Base-by-base conservation (phyloP, 2,888 invertebrate genomes). In the Dicyrtoma fusca region DNA sequence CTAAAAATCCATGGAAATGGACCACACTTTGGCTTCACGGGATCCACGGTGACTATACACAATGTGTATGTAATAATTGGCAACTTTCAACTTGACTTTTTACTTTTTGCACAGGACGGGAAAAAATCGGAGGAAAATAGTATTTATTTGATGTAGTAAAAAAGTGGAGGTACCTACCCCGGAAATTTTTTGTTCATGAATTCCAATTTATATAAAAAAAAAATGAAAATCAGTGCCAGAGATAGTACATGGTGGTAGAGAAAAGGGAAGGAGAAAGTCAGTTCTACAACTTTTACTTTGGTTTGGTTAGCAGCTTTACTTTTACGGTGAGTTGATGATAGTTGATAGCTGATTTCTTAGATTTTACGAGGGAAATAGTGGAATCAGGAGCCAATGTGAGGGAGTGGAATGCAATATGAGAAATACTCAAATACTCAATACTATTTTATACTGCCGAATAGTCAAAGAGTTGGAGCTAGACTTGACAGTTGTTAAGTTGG, bases 111-210 rank as follows among this genome's bases (percentile, higher is more conserved):
- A n/a, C n/a, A n/a, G n/a, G n/a, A n/a, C n/a, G n/a, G n/a, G n/a
- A n/a, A n/a, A n/a, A n/a, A n/a, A n/a, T n/a, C n/a, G 34, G 34
- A 34, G 34, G 26, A 14, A 57, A 57, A 57, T 57, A 19, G 61
- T 61, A 61, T 61, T 61, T 61, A 61, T 61, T 61, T 42, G 44
- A n/a, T n/a, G 61, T 61, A 26, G 61, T 61, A 61, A 34, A 34
- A 53, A 26, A n/a, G 21, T 51, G 51, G 51, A 51, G 17, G 17
- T 34, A 34, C 8, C 3, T 34, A 34, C 4, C 8, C 34, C 34
- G 34, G 34, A 34, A n/a, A n/a, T n/a, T n/a, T n/a, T n/a, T n/a
- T n/a, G n/a, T n/a, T n/a, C n/a, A n/a, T n/a, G n/a, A n/a, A n/a
- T n/a, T n/a, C n/a, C n/a, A n/a, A n/a, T n/a, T n/a, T n/a, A n/a